Evolutionary conservation across 2,797 vertebrate genomes (phyloP).

Genomic region (Syndactyla subalaris): DNA sequence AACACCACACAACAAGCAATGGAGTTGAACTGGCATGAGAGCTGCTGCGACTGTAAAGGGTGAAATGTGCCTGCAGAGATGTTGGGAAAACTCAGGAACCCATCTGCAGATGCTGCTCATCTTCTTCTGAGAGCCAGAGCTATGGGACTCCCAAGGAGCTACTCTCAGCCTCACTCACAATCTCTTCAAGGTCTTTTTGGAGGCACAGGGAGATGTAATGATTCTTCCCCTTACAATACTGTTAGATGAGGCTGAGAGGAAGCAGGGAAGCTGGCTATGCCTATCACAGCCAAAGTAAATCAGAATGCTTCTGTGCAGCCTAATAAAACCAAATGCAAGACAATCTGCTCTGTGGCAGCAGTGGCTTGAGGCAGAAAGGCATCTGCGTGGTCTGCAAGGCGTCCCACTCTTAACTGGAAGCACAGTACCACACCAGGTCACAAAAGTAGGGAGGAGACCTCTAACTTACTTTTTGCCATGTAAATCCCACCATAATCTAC

Average conservation of each 20-base stretch:
- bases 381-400: background rate
- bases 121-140: background rate
- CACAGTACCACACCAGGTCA: background rate
- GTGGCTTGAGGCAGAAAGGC: background rate
- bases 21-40: background rate
- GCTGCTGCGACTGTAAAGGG: rapidly evolving
- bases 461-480: background rate
- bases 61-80: background rate
- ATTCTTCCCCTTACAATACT: background rate
- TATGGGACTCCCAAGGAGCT: rapidly evolving
- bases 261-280: background rate
- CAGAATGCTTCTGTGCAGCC: background rate
- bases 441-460: background rate
- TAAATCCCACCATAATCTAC: background rate
- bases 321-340: background rate
- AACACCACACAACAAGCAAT: too few relatives aligned
- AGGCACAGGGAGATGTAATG: background rate
- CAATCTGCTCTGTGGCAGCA: background rate
- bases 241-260: background rate
- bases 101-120: background rate
- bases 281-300: background rate
- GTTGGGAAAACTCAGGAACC: background rate
- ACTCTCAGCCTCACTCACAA: rapidly evolving
- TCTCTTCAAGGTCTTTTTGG: background rate
- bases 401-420: background rate